Evolutionary conservation across 1,140 invertebrate genomes (phyloP), one percentile per base, ranked within the genome.

Genomic region (Lanistes nyassanus): DNA sequence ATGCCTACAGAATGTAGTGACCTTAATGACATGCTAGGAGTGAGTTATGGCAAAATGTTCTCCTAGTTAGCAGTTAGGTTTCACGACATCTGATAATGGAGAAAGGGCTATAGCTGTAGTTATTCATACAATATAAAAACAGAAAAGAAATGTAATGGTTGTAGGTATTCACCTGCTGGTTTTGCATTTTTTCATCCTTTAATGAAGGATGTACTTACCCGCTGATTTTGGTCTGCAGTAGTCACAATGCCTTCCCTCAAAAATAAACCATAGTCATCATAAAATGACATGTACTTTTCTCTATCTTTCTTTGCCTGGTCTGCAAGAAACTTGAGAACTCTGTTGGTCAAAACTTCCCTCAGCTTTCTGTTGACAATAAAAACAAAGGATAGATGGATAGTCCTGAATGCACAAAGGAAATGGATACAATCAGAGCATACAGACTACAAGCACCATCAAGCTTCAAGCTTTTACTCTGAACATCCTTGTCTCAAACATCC

Each of bases 211-310:
- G 60, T 67, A 6, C 71, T 76, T 91, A 95, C 95, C 91, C 96
- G 97, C 87, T 96, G 94, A 0, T 92, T 83, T 77, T 95, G 92
- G 84, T 95, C 94, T 69, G 92, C 89, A 74, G 93, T 94, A 2
- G 94, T 94, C 9, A 98, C 93, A 84, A 99, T 97, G 47, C 97
- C 97, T 90, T 99, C 97, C 86, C 98, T 97, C 21, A 99, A 92
- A 87, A 97, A 99, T 51, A 98, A 87, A 3, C 94, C 94, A 88
- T 98, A 99, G 83, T 98, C 95, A 51, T 93, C 92, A 86, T 98
- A 98, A 88, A 99, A 99, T 67, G 93, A 91, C 56, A 93, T 91
- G 89, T 95, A 99, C 64, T 94, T 93, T 26, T 94, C 93, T 0
- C 92, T 89, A 82, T 98, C 93, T 87, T 98, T 98, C 58, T 92